Evolutionary conservation across 2,888 invertebrate genomes (phyloP).

Genomic region (Drosophila falleni): DNA sequence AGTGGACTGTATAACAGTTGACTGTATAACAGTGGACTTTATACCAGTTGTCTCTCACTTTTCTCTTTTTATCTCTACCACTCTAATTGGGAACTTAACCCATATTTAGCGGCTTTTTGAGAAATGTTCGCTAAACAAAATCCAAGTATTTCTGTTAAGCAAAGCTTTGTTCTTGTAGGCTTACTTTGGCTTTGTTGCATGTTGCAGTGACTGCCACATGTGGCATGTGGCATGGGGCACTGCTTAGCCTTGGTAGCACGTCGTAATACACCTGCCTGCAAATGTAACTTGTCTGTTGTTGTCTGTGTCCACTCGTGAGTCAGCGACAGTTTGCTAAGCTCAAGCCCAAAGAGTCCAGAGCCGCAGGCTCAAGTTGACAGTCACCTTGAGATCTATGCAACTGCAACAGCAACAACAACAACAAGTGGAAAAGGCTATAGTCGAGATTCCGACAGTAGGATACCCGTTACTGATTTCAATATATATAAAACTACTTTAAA

Average conservation of each 20-base stretch:
- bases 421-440: background rate
- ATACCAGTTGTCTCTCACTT: too few species aligned
- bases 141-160: background rate
- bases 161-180: background rate
- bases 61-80: too few species aligned
- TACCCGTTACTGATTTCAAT: too few species aligned
- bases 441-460: too few species aligned
- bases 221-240: slow-evolving; percentile 5
- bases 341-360: slow-evolving; percentile 19
- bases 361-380: slow-evolving; percentile 53
- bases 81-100: too few species aligned
- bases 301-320: slow-evolving; percentile 18
- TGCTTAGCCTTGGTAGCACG: slow-evolving; percentile 21
- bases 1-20: too few species aligned
- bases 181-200: slow-evolving; percentile 1
- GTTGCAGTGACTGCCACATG: slow-evolving; percentile 10
- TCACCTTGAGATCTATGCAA: slow-evolving; percentile 54
- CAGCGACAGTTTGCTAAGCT: slow-evolving; percentile 48
- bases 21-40: too few species aligned
- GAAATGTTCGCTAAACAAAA: background rate
- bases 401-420: slow-evolving; percentile 13
- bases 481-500: too few species aligned
- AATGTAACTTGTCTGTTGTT: slow-evolving; percentile 31
- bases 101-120: too few species aligned
- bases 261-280: slow-evolving; percentile 14